Percentiles rank a stretch among this genome's conserved stretches.
Conservation (phyloP, 2,113 vertebrate species). For the Helogale parvula region DNA sequence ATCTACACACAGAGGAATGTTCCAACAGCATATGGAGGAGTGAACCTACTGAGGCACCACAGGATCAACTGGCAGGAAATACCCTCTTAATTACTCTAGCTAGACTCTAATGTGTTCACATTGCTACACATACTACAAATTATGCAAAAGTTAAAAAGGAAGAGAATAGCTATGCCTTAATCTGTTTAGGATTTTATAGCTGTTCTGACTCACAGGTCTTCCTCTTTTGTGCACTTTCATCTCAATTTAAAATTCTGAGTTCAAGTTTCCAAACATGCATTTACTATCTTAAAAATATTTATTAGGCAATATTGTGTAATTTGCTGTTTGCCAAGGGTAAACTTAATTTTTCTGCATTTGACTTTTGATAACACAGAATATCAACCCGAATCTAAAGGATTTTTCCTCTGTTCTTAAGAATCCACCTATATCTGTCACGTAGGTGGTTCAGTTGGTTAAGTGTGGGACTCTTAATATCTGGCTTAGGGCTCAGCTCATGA, state of each 20-base stretch:
- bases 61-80: conserved; percentile 59
- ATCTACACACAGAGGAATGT: not conserved
- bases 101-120: conserved; percentile 50
- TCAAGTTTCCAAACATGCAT: conserved; percentile 34
- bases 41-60: not conserved
- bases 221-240: conserved; percentile 21
- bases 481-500: no score
- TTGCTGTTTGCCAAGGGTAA: not conserved
- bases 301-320: not conserved
- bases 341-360: not conserved
- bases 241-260: not conserved
- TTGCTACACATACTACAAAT: conserved; percentile 36
- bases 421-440: not conserved
- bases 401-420: not conserved
- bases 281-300: conserved; percentile 1
- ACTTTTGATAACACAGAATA: not conserved
- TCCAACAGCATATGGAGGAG: not conserved
- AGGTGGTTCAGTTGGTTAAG: no score
- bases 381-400: not conserved
- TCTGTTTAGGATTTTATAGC: conserved; percentile 36
- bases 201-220: conserved; percentile 43
- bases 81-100: conserved; percentile 49
- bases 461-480: no score
- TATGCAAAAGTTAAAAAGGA: conserved; percentile 45
- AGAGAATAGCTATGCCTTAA: not conserved